Conservation (phyloP, 1,140 invertebrate species). For the Pseudomyrmex flavicornis region DNA sequence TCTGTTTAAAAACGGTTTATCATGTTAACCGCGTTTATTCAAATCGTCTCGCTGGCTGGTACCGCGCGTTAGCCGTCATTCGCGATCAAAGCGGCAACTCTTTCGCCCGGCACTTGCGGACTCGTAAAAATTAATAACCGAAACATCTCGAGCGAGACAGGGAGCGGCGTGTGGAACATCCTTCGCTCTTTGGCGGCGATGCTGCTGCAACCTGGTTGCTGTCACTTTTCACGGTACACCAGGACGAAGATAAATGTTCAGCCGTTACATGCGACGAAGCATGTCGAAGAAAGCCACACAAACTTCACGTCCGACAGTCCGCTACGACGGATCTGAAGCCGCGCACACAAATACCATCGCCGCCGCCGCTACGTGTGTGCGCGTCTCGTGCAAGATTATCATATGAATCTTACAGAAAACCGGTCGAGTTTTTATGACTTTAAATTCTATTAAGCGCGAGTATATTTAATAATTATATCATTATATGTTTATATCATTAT, state of each 20-base stretch:
- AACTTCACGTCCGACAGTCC: constrained; percentile 39
- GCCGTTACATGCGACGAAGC: constrained; percentile 58
- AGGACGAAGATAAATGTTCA: constrained; percentile 61
- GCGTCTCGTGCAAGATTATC: background rate
- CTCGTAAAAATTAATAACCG: constrained; percentile 72
- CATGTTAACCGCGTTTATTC: constrained; percentile 3
- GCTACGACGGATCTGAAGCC: constrained; percentile 40
- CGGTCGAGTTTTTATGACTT: background rate
- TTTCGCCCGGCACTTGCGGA: constrained; percentile 12
- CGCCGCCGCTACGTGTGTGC: constrained; percentile 14
- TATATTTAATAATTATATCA: background rate
- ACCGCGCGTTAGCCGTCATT: constrained; percentile 33
- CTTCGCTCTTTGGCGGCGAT: constrained; percentile 53
- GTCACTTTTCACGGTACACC: constrained; percentile 53
- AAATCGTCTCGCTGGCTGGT: constrained; percentile 38
- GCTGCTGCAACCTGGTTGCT: constrained; percentile 50
- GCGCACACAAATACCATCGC: constrained; percentile 36
- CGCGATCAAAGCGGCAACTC: constrained; percentile 44
- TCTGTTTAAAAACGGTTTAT: constrained; percentile 15
- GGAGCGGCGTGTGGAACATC: constrained; percentile 35
- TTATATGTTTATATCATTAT: background rate
- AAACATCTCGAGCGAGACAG: constrained; percentile 56
- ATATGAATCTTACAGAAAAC: background rate
- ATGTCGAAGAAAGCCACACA: constrained; percentile 46
- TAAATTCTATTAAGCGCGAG: background rate